Percentiles rank a stretch among this genome's conserved stretches.
Conservation (phyloP, 1,140 invertebrate genomes). For the Trissolcus basalis region DNA sequence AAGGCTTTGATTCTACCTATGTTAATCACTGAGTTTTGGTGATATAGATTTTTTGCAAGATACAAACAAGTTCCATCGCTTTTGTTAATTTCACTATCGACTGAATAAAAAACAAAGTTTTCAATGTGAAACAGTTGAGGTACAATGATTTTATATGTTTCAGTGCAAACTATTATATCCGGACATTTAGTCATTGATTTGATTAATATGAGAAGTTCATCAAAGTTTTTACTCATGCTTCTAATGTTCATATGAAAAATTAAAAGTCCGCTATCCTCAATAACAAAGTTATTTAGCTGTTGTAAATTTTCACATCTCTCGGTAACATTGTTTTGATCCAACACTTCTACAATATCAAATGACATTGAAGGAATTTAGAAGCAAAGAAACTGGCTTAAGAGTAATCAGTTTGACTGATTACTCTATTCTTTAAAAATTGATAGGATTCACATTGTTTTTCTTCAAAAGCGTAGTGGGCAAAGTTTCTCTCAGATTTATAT, state of each 20-base stretch:
- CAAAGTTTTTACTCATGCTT: background rate
- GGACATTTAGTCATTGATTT: background rate
- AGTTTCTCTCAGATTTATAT: background rate
- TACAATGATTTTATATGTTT: background rate
- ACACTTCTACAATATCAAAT: too few species aligned
- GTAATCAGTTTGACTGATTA: background rate
- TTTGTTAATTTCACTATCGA: background rate
- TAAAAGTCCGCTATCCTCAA: background rate
- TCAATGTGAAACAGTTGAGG: background rate
- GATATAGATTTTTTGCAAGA: background rate
- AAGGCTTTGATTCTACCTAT: background rate
- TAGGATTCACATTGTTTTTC: background rate
- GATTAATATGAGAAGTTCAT: background rate
- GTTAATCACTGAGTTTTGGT: background rate
- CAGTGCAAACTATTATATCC: background rate
- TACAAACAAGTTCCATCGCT: background rate
- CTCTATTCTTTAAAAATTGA: constrained; percentile 9
- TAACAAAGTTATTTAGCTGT: background rate
- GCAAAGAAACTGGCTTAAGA: too few species aligned
- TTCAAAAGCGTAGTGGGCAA: constrained; percentile 10
- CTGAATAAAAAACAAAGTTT: background rate
- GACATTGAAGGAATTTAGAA: too few species aligned
- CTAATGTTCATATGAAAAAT: constrained; percentile 4
- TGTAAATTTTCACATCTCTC: background rate
- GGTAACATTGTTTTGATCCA: too few species aligned